phyloP scores from a whole-genome alignment of 2,797 vertebrate species.

The Poeciliopsis infans region DNA sequence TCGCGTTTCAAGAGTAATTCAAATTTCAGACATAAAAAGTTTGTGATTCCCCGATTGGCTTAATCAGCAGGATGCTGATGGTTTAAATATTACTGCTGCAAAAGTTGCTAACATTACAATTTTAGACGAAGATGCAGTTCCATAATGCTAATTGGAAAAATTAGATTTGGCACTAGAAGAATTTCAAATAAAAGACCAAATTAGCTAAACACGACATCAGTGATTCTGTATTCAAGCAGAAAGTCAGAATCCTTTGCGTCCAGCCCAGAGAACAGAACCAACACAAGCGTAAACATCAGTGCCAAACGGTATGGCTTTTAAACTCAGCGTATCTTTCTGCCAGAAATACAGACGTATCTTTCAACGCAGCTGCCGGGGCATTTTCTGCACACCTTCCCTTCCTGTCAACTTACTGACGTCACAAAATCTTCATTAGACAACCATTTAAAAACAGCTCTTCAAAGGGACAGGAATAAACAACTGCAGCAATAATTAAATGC shows the following conservation, averaged over 20 bases:
- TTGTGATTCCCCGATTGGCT: neutral
- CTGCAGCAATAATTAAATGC: neutral
- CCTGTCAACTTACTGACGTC: neutral
- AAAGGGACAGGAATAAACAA: neutral
- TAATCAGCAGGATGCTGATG: neutral
- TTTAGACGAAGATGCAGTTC: neutral
- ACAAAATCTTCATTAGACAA: neutral
- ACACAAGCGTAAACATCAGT: neutral
- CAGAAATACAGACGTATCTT: neutral
- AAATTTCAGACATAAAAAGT: neutral
- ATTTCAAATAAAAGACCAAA: neutral
- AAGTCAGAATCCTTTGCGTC: neutral
- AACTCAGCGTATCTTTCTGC: neutral
- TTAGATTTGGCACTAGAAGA: neutral
- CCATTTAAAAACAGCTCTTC: neutral
- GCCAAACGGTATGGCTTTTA: too few species aligned
- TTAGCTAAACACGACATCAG: neutral
- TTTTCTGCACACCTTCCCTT: neutral
- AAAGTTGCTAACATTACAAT: neutral
- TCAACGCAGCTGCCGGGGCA: neutral
- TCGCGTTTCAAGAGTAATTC: neutral
- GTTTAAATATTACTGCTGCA: neutral
- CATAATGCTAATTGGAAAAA: neutral
- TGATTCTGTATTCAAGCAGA: neutral
- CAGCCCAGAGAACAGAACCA: neutral